Base-by-base conservation (phyloP, 1,140 invertebrate species). In the Zophobas morio region DNA sequence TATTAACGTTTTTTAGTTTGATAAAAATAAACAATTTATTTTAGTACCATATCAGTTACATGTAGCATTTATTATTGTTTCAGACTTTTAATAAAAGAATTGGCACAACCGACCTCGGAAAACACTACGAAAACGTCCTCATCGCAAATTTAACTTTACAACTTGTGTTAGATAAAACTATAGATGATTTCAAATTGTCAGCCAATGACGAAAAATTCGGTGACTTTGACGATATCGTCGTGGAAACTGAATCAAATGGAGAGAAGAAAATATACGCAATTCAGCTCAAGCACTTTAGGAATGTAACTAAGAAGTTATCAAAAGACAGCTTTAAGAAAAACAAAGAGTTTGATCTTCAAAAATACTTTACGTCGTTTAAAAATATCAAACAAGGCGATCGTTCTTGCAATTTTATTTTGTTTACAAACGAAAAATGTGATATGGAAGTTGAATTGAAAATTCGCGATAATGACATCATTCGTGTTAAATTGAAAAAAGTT, bases 171-270 rank as follows among this genome's bases (percentile, higher is more conserved):
- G 40, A 66, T 20, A 40, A 2, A 40, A 66, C 40, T 36, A 20
- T 42, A 20, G 42, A 42, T n/a, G 42, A 42, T 42, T 66, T 66
- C 4, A 42, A 66, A 42, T 32, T 42, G 1, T 60, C 60, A 20
- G 20, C 60, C 1, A 66, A 66, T 42, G 39, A 42, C 42, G 60
- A 34, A n/a, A 2, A 66, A 3, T 66, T 42, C 35, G 60, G 60
- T 32, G 6, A 32, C 8, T 66, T 66, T 20, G 60, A 66, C 60
- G 60, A 66, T 42, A n/a, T 66, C 2, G 60, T 66, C 2, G 20
- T 66, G n/a, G 39, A 66, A 40, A n/a, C 33, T 20, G 20, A 2
- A 51, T 20, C 49, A 20, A 20, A 20, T 20, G 60, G 42, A 8
- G n/a, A 40, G 1, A 33, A 39, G 1, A 39, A 66, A 32, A 42